Percentiles rank a stretch among this genome's conserved stretches.
Conservation (phyloP, 2,888 invertebrate genomes). For the Agriotes lineatus region DNA sequence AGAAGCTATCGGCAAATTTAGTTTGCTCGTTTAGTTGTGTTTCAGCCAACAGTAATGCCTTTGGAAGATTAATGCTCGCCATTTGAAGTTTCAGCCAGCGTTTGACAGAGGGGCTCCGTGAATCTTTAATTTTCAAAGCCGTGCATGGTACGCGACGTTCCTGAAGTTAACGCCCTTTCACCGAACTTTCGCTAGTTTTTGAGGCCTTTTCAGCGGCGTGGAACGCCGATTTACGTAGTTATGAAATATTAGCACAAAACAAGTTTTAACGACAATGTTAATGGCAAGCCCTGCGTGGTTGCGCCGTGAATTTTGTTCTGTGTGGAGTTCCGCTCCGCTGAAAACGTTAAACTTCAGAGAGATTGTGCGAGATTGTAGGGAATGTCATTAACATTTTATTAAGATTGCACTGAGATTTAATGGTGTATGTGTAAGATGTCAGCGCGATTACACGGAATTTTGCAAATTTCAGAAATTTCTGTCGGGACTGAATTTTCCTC, state of each 20-base stretch:
- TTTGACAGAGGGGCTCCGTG: background rate
- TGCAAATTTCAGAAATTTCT: constrained; percentile 8
- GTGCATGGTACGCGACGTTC: constrained; percentile 6
- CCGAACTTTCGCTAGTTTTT: constrained; percentile 1
- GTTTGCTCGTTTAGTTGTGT: constrained; percentile 40
- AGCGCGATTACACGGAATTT: constrained; percentile 6
- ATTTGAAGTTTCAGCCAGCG: constrained; percentile 24
- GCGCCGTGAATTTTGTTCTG: constrained; percentile 8
- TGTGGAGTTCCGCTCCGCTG: constrained; percentile 18
- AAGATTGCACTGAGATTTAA: constrained; percentile 36
- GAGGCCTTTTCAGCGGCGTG: background rate
- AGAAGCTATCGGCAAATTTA: constrained; percentile 47
- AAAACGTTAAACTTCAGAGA: constrained; percentile 28
- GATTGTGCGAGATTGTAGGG: constrained; percentile 32
- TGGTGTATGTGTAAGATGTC: constrained; percentile 35
- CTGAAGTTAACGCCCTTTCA: constrained; percentile 3
- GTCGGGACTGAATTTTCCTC: background rate
- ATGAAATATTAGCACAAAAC: background rate
- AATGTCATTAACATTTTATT: constrained; percentile 38
- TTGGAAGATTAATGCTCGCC: constrained; percentile 29
- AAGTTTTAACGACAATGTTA: constrained; percentile 17
- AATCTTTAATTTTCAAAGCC: constrained; percentile 20
- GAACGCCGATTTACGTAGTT: background rate
- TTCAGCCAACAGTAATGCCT: constrained; percentile 3
- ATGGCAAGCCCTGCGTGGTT: constrained; percentile 9